These are phyloP conservation scores for Folsomia manolachei DNA, from an alignment of 2,888 invertebrate genomes.

Conservation along the genomic window DNA sequence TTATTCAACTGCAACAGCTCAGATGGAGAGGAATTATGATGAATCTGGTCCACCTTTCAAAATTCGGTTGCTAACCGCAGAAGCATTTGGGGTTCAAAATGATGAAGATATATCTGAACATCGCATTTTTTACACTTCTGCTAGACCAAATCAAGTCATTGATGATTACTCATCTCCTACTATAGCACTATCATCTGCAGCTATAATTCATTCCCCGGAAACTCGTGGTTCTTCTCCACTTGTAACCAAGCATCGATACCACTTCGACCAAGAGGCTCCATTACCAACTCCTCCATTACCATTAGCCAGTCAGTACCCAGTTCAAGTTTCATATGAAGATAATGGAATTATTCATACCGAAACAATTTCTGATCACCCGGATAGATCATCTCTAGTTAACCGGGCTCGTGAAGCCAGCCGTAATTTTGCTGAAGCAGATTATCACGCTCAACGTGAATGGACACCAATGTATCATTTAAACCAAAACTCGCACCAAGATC, in stretches of 20 bases:
- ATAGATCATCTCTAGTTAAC: conserved; percentile 3
- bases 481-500: neutral
- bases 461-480: neutral
- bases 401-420: conserved; percentile 19
- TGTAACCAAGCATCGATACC: neutral
- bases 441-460: neutral
- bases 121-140: conserved; percentile 42
- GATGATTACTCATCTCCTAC: conserved; percentile 13
- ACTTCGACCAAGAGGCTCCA: neutral
- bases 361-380: conserved; percentile 10
- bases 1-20: conserved; percentile 44
- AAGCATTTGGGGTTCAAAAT: conserved; percentile 41
- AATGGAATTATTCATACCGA: conserved; percentile 23
- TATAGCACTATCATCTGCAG: neutral
- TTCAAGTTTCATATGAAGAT: conserved; percentile 6
- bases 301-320: neutral
- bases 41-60: conserved; percentile 36
- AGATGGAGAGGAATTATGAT: conserved; percentile 32
- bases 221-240: neutral
- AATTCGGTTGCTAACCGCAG: conserved; percentile 41
- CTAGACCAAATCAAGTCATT: conserved; percentile 43
- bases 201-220: neutral
- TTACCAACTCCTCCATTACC: neutral
- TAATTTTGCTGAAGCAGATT: neutral
- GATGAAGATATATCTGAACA: conserved; percentile 15